Evolutionary conservation across 2,888 invertebrate species (phyloP).

Genomic region (Phlogophora meticulosa): DNA sequence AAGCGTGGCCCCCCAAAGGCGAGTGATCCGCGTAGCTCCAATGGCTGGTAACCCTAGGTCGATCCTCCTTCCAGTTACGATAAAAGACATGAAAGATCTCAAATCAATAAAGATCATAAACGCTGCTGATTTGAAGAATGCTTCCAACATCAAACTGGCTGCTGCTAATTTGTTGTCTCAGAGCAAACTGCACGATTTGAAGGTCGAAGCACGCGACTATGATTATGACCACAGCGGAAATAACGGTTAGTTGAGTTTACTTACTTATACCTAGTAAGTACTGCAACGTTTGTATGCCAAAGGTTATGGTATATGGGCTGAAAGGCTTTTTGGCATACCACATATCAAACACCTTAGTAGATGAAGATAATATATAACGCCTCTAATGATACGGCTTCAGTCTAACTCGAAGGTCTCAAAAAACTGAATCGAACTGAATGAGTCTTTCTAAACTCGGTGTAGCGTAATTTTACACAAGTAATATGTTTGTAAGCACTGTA

Average conservation of each 20-base stretch:
- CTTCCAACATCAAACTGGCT: conserved; percentile 89
- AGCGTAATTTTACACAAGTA: no score
- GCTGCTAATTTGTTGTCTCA: conserved; percentile 89
- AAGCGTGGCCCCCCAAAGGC: conserved; percentile 83
- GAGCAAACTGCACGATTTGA: conserved; percentile 85
- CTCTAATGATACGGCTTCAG: no score
- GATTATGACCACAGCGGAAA: conserved; percentile 83
- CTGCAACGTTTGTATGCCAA: no score
- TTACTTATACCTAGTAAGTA: not conserved
- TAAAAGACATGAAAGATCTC: conserved; percentile 93
- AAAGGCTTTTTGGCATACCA: no score
- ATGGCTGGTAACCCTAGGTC: conserved; percentile 92
- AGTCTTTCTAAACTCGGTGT: no score
- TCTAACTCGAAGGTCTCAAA: no score
- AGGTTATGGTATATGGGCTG: no score
- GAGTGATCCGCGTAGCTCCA: conserved; percentile 86
- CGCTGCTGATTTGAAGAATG: conserved; percentile 91
- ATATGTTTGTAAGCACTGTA: no score
- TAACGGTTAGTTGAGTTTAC: conserved; percentile 78
- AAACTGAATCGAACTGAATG: no score
- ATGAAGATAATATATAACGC: no score
- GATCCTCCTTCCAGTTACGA: conserved; percentile 93
- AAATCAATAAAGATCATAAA: conserved; percentile 94
- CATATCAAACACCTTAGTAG: no score
- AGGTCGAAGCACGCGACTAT: conserved; percentile 82